Percentiles rank a stretch among this genome's conserved stretches.
These are phyloP conservation scores for Papilio machaon DNA, from an alignment of 1,140 invertebrate species.

Conservation along the genomic window DNA sequence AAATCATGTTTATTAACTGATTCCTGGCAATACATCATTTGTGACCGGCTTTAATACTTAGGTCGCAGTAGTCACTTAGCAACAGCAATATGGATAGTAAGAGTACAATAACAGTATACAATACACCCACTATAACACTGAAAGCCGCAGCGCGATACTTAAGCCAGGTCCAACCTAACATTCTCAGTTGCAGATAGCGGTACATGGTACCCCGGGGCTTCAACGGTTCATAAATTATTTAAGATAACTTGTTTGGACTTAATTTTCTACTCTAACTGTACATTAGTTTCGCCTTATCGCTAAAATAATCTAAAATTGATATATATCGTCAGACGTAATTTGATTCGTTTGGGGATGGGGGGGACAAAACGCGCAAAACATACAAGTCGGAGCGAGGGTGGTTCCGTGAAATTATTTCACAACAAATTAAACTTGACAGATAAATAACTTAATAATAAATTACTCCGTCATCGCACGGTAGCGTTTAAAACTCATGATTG, in stretches of 20 bases:
- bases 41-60: slow-evolving; percentile 70
- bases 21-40: slow-evolving; percentile 82
- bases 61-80: slow-evolving; percentile 58
- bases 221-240: slow-evolving; percentile 78
- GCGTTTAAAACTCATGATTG: slow-evolving; percentile 65
- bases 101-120: slow-evolving; percentile 46
- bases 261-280: slow-evolving; percentile 83
- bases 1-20: slow-evolving; percentile 84
- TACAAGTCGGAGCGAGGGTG: slow-evolving; percentile 60
- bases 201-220: slow-evolving; percentile 75
- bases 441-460: slow-evolving; percentile 67
- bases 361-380: slow-evolving; percentile 65
- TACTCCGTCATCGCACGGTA: slow-evolving; percentile 73
- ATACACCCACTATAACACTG: slow-evolving; percentile 78
- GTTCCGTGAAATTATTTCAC: slow-evolving; percentile 18
- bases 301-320: slow-evolving; percentile 83
- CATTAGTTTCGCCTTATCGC: slow-evolving; percentile 83
- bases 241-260: slow-evolving; percentile 80
- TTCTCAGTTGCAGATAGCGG: slow-evolving; percentile 65
- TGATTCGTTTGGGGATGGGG: slow-evolving; percentile 58
- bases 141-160: slow-evolving; percentile 74
- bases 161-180: slow-evolving; percentile 74
- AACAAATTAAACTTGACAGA: slow-evolving; percentile 63
- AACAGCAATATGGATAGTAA: slow-evolving; percentile 45
- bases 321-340: slow-evolving; percentile 78